These are phyloP conservation scores for Chelmon rostratus DNA, from an alignment of 2,797 vertebrate genomes.

Conservation along the genomic window DNA sequence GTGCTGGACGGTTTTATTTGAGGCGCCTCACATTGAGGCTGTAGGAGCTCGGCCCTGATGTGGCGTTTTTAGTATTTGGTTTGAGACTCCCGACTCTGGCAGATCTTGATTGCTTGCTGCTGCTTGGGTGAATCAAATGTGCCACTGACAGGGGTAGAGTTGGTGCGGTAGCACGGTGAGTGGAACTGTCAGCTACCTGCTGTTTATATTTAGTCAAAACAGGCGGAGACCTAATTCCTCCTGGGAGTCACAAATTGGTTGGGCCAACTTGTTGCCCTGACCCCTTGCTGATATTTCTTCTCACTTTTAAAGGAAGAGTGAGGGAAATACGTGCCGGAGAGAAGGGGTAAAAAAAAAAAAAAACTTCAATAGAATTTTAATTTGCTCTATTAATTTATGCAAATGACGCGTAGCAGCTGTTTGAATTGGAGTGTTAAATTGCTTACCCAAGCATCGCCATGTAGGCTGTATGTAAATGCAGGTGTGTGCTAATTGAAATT, in stretches of 20 bases:
- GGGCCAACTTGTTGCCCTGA: slow-evolving; percentile 72
- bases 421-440: slow-evolving; percentile 83
- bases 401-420: slow-evolving; percentile 82
- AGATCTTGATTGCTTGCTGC: slow-evolving; percentile 58
- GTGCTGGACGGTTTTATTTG: slow-evolving; percentile 22
- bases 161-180: slow-evolving; percentile 43
- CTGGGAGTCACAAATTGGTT: slow-evolving; percentile 76
- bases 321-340: slow-evolving; percentile 42
- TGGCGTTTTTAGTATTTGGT: slow-evolving; percentile 48
- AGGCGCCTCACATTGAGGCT: slow-evolving; percentile 31
- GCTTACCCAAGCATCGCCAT: slow-evolving; percentile 81
- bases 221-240: slow-evolving; percentile 75
- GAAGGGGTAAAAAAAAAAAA: slow-evolving; percentile 21
- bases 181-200: slow-evolving; percentile 75
- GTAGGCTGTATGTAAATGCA: slow-evolving; percentile 85
- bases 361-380: slow-evolving; percentile 81
- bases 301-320: slow-evolving; percentile 56
- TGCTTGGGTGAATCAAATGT: slow-evolving; percentile 63
- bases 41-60: slow-evolving; percentile 40
- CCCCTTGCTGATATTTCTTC: slow-evolving; percentile 66
- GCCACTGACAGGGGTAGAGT: slow-evolving; percentile 48
- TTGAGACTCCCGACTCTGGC: slow-evolving; percentile 31
- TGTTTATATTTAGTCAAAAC: slow-evolving; percentile 77
- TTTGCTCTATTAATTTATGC: slow-evolving; percentile 83
- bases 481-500: slow-evolving; percentile 84